Conservation (phyloP, 2,888 invertebrate genomes). For the Apamea anceps region DNA sequence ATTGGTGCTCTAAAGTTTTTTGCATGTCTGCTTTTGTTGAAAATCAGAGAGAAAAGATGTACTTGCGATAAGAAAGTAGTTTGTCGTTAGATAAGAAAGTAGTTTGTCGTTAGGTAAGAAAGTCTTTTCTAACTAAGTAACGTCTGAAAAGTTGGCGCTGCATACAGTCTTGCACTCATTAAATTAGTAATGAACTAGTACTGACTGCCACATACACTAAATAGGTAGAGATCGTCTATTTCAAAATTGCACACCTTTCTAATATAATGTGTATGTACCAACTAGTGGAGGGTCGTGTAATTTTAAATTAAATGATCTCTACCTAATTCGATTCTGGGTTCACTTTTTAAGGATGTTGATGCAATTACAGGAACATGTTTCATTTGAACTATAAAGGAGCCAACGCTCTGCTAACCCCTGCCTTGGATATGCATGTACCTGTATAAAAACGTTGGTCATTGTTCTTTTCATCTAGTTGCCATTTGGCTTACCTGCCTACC, state of each 20-base stretch:
- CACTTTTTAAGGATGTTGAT: background rate
- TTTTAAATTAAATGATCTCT: too few relatives aligned
- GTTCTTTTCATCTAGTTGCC: too few relatives aligned
- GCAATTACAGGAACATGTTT: too few relatives aligned
- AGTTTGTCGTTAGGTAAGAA: background rate
- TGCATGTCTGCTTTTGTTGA: constrained; percentile 18
- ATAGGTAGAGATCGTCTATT: too few relatives aligned
- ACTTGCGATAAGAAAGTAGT: constrained; percentile 3
- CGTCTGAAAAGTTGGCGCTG: background rate
- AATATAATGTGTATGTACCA: too few relatives aligned
- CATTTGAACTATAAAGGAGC: too few relatives aligned
- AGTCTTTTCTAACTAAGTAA: constrained; percentile 4
- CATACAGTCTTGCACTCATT: background rate
- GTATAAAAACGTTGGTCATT: background rate
- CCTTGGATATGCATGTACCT: too few relatives aligned
- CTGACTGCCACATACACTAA: background rate
- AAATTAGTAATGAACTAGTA: background rate
- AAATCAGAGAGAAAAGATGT: constrained; percentile 18
- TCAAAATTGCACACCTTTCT: too few relatives aligned
- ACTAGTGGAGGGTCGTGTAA: too few relatives aligned
- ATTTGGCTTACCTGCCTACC: background rate
- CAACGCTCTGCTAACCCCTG: too few relatives aligned
- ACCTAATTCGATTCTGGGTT: background rate
- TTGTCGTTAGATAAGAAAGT: background rate
- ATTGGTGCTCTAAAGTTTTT: constrained; percentile 3